A percentile compares a stretch with the other conserved stretches of the same genome.
Conservation (phyloP, 2,113 vertebrate species). For the Sinocyclocheilus grahami region DNA sequence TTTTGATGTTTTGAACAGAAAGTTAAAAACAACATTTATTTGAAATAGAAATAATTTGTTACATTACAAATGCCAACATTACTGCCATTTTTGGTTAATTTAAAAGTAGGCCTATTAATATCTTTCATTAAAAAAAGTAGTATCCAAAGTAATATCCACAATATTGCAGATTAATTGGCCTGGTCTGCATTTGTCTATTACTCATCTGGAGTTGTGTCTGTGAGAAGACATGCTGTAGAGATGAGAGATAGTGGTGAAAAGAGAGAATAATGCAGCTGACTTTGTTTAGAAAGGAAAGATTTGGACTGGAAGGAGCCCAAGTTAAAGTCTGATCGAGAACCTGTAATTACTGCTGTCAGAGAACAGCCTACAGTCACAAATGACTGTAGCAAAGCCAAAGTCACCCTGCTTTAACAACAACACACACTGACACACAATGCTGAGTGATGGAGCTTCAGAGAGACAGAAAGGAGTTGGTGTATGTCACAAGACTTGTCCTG, state of each 20-base stretch:
- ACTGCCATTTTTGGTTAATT: neutral
- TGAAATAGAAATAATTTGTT: too few species aligned
- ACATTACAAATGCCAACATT: too few species aligned
- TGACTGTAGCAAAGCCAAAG: conserved; percentile 41
- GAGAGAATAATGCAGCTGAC: conserved; percentile 57
- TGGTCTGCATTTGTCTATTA: neutral
- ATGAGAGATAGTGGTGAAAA: conserved; percentile 23
- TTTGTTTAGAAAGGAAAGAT: neutral
- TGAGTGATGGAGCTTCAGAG: conserved; percentile 6
- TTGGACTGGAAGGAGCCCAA: conserved; percentile 32
- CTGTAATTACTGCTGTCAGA: conserved; percentile 42
- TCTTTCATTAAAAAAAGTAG: neutral
- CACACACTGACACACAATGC: conserved; percentile 5
- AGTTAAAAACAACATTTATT: too few species aligned
- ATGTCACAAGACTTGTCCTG: neutral
- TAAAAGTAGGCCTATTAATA: neutral
- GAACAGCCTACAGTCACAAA: conserved; percentile 48
- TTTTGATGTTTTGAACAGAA: neutral
- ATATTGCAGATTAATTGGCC: neutral
- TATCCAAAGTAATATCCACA: neutral
- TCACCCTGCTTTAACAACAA: conserved; percentile 27
- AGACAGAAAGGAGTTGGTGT: neutral
- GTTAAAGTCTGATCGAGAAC: conserved; percentile 34
- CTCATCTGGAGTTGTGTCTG: neutral
- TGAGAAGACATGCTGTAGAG: neutral